A percentile compares a stretch with the other conserved stretches of the same genome.
Evolutionary conservation across 2,113 vertebrate genomes (phyloP).

Genomic region (Zosterops borbonicus): DNA sequence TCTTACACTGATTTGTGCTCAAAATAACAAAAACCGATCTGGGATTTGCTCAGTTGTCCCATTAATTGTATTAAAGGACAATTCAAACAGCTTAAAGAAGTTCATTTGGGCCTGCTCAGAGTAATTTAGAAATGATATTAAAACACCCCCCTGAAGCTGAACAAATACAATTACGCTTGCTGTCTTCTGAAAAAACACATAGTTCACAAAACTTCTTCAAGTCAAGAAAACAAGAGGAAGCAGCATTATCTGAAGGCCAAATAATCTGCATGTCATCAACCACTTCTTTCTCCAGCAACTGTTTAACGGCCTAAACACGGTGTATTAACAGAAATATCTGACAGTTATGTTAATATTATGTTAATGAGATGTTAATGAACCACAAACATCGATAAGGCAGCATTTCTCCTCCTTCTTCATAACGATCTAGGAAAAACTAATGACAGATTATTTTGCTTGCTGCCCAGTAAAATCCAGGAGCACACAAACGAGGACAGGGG

Average conservation of each 20-base stretch:
- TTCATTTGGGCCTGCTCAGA: not conserved
- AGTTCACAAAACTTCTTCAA: not conserved
- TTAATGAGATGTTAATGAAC: not conserved
- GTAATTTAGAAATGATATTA: not conserved
- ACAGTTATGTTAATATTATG: not conserved
- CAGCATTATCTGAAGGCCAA: not conserved
- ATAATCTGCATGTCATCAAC: not conserved
- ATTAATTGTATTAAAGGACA: not conserved
- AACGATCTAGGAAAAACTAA: not conserved
- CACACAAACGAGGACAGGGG: fast-evolving
- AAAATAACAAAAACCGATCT: not conserved
- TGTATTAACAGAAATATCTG: not conserved
- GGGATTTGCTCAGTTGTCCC: not conserved
- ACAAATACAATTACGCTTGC: not conserved
- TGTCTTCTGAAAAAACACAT: not conserved
- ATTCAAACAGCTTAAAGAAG: not conserved
- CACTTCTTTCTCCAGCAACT: not conserved
- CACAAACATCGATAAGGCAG: not conserved
- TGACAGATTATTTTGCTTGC: not conserved
- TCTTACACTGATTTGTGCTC: not conserved
- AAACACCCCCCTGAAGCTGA: not conserved
- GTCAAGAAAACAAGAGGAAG: not conserved
- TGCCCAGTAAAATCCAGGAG: not conserved
- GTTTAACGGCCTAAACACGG: not conserved
- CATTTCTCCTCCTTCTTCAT: not conserved